phyloP scores from a whole-genome alignment of 1,140 invertebrate genomes.

The Yoshiicerus persimilis region DNA sequence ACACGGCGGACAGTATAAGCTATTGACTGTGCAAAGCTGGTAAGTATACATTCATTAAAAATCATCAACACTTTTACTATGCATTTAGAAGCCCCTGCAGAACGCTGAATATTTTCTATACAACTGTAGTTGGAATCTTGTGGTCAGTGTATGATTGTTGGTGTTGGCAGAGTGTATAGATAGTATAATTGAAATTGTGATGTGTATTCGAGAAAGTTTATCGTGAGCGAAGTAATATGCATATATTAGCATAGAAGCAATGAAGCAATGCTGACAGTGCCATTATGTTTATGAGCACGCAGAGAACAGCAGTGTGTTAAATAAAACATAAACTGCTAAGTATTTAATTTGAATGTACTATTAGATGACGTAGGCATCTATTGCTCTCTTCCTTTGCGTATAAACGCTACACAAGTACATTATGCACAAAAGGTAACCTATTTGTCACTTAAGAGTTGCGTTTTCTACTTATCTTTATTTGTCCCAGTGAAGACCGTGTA shows the following conservation, averaged over 20 bases:
- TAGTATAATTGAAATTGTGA: not conserved
- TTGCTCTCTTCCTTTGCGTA: not conserved
- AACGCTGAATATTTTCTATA: too few relatives aligned
- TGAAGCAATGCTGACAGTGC: not conserved
- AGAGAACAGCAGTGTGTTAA: not conserved
- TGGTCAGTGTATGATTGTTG: too few relatives aligned
- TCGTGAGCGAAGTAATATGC: not conserved
- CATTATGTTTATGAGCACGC: not conserved
- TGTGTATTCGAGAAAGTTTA: constrained; percentile 2
- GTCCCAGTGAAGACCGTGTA: too few relatives aligned
- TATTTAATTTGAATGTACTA: not conserved
- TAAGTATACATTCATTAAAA: not conserved
- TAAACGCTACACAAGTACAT: too few relatives aligned
- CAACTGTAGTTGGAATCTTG: too few relatives aligned
- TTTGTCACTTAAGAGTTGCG: too few relatives aligned
- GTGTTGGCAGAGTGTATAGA: not conserved
- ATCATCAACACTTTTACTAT: not conserved
- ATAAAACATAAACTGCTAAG: not conserved
- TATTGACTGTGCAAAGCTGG: too few relatives aligned
- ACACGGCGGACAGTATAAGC: too few relatives aligned
- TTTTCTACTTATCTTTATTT: not conserved
- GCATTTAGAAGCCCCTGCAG: too few relatives aligned
- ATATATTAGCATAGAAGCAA: not conserved
- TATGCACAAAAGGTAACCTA: not conserved
- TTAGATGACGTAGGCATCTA: not conserved